phyloP scores from a whole-genome alignment of 1,140 invertebrate species.

The Trigoniulus corallinus region DNA sequence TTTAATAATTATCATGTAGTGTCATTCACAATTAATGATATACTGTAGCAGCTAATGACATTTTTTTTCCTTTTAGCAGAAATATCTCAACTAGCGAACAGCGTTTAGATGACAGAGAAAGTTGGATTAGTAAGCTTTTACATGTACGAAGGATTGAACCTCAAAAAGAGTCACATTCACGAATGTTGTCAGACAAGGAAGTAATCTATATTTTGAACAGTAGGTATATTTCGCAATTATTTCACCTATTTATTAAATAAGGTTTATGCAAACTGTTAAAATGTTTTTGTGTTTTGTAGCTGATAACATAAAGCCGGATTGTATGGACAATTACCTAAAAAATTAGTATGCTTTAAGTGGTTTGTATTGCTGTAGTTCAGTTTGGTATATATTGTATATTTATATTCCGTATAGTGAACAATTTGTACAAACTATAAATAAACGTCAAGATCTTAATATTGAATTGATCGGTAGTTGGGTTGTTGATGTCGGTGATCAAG shows the following conservation, averaged over 20 bases:
- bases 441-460: slow-evolving; percentile 35
- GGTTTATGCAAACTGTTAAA: background rate
- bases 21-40: too few species aligned
- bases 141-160: slow-evolving; percentile 74
- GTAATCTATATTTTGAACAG: slow-evolving; percentile 82
- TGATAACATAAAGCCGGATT: slow-evolving; percentile 80
- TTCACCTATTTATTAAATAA: background rate
- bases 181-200: slow-evolving; percentile 86
- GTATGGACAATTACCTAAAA: slow-evolving; percentile 61
- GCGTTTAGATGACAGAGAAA: slow-evolving; percentile 31
- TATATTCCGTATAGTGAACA: slow-evolving; percentile 43
- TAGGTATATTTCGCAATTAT: slow-evolving; percentile 17
- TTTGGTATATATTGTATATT: too few species aligned
- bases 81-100: background rate
- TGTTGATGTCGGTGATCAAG: slow-evolving; percentile 90
- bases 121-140: slow-evolving; percentile 75
- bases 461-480: slow-evolving; percentile 35
- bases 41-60: too few species aligned
- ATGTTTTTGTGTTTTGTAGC: slow-evolving; percentile 27
- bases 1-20: too few species aligned
- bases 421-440: slow-evolving; percentile 56
- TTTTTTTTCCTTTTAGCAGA: background rate
- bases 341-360: slow-evolving; percentile 56
- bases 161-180: slow-evolving; percentile 85
- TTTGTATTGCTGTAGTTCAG: background rate